These are phyloP conservation scores for Etheostoma cragini DNA, from an alignment of 2,113 vertebrate species.

Conservation along the genomic window DNA sequence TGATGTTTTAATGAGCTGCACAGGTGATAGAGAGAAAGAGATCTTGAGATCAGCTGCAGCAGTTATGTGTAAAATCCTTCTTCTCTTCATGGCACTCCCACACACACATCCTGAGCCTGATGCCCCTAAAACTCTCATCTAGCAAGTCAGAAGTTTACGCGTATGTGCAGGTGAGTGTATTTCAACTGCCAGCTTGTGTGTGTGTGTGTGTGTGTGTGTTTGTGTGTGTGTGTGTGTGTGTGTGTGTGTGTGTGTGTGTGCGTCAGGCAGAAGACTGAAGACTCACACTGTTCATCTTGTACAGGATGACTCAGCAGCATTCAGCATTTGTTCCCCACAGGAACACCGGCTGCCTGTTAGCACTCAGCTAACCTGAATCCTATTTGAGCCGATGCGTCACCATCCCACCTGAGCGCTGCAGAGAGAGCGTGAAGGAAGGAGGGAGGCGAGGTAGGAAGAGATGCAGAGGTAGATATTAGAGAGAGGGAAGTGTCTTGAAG, in stretches of 20 bases:
- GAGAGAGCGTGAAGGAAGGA: constrained; percentile 7
- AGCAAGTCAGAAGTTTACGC: constrained; percentile 41
- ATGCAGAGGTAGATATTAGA: constrained; percentile 62
- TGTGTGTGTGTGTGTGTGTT: constrained; percentile 30
- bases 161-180: constrained; percentile 44
- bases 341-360: constrained; percentile 71
- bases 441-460: neutral
- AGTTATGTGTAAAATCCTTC: constrained; percentile 15
- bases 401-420: constrained; percentile 68
- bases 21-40: constrained; percentile 30
- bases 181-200: constrained; percentile 14
- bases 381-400: constrained; percentile 62
- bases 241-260: constrained; percentile 38
- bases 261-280: constrained; percentile 24
- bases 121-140: constrained; percentile 41
- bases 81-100: neutral
- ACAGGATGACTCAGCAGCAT: constrained; percentile 74
- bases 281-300: constrained; percentile 49
- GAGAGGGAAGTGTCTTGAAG: constrained; percentile 48
- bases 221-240: constrained; percentile 32
- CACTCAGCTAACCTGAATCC: constrained; percentile 68
- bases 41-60: constrained; percentile 6
- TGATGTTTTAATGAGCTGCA: constrained; percentile 31
- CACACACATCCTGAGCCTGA: constrained; percentile 17
- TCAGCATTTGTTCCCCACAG: constrained; percentile 34